Percentiles rank a stretch among this genome's conserved stretches.
Evolutionary conservation across 2,888 invertebrate species (phyloP).

Genomic region (Ophioninae sp.): DNA sequence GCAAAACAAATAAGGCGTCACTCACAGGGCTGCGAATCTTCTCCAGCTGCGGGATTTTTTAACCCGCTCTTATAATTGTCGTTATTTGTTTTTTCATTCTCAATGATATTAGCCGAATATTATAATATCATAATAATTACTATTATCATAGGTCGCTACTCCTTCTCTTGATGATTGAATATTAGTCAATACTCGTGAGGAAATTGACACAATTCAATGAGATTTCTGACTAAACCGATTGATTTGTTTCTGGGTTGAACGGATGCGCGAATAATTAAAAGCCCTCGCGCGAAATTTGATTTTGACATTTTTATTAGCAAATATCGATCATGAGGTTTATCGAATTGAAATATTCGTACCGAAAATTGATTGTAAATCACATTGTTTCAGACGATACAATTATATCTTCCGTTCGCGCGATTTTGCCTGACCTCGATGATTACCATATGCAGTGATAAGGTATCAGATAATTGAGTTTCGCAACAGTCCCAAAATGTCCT

Average conservation of each 20-base stretch:
- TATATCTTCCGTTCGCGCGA: not conserved
- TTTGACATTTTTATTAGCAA: not conserved
- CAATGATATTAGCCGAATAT: no score
- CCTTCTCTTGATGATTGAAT: no score
- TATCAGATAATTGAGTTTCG: not conserved
- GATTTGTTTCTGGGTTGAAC: not conserved
- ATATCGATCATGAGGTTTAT: not conserved
- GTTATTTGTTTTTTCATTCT: no score
- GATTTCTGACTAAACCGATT: not conserved
- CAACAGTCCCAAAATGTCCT: not conserved
- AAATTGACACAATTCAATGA: not conserved
- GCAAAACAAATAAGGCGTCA: slow-evolving; percentile 41
- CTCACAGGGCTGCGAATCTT: slow-evolving; percentile 19
- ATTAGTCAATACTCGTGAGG: not conserved
- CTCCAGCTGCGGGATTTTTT: not conserved
- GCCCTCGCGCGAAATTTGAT: not conserved
- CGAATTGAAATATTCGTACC: not conserved
- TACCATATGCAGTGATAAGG: not conserved
- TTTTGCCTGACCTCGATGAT: no score
- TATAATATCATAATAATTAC: not conserved
- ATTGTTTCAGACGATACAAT: not conserved
- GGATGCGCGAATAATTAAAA: not conserved
- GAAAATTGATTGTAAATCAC: not conserved
- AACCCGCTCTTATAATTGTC: not conserved
- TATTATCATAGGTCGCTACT: not conserved